A percentile compares a stretch with the other conserved stretches of the same genome.
Evolutionary conservation across 2,797 vertebrate species (phyloP).

Genomic region (Pipistrellus pipistrellus): DNA sequence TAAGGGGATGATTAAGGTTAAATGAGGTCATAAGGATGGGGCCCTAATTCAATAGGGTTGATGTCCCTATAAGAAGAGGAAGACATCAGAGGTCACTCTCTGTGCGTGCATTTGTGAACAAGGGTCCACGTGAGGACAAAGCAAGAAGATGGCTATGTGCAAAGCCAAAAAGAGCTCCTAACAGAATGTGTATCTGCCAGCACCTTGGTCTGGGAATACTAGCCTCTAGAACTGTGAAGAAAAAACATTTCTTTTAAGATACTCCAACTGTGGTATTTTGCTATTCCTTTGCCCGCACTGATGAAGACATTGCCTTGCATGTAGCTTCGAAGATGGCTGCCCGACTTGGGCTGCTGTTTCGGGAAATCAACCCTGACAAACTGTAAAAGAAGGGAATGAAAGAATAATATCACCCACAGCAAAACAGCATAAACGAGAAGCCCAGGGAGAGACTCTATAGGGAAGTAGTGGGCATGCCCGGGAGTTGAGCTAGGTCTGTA

Average conservation of each 20-base stretch:
- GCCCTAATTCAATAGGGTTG: not conserved
- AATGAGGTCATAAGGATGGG: not conserved
- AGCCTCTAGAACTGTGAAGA: not conserved
- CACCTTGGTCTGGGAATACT: not conserved
- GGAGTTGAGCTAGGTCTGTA: not conserved
- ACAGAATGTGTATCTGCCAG: not conserved
- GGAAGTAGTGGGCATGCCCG: not conserved
- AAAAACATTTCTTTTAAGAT: constrained; percentile 29
- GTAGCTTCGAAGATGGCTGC: not conserved
- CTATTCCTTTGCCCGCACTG: not conserved
- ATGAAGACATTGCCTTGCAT: not conserved
- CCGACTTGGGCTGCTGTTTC: not conserved
- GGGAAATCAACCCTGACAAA: constrained; percentile 17
- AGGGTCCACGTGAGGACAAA: not conserved
- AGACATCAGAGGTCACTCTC: not conserved
- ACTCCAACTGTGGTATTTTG: not conserved
- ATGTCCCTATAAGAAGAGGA: not conserved
- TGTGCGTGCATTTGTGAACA: not conserved
- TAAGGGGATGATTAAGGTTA: not conserved
- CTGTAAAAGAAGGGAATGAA: not conserved
- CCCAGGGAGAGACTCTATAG: not conserved
- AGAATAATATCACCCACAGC: not conserved
- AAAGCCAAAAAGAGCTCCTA: not conserved
- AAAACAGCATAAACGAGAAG: constrained; percentile 7
- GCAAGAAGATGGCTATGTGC: not conserved